phyloP scores from a whole-genome alignment of 2,888 invertebrate genomes.

The Drymonia ruficornis region DNA sequence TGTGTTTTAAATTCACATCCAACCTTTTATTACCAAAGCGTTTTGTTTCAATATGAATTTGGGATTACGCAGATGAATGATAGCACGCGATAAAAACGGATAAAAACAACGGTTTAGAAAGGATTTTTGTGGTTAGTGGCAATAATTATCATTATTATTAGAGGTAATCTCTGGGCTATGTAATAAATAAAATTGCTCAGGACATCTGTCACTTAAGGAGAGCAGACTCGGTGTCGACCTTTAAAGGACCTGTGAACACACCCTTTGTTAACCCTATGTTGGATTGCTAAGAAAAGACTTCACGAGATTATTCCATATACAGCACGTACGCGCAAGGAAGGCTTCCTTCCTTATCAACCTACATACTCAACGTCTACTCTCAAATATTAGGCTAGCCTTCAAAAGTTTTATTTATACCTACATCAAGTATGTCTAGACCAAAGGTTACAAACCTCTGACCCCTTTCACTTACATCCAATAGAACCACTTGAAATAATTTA shows the following conservation, averaged over 20 bases:
- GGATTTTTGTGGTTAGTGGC: background rate
- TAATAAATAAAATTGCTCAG: no score
- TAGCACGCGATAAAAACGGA: background rate
- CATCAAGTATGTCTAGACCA: background rate
- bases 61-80: conserved; percentile 2
- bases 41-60: conserved; percentile 3
- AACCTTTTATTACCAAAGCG: conserved; percentile 1
- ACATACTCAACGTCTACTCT: background rate
- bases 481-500: background rate
- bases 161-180: background rate
- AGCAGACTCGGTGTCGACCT: no score
- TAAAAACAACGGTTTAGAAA: background rate
- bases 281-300: no score
- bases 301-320: no score
- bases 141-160: background rate
- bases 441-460: background rate
- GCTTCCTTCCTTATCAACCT: no score
- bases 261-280: no score
- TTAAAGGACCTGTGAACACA: no score
- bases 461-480: background rate
- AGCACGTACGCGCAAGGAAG: no score
- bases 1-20: conserved; percentile 3
- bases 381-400: background rate
- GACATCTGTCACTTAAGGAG: no score
- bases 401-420: background rate